phyloP scores from a whole-genome alignment of 2,113 vertebrate genomes.

The Variabilichromis moorii region DNA sequence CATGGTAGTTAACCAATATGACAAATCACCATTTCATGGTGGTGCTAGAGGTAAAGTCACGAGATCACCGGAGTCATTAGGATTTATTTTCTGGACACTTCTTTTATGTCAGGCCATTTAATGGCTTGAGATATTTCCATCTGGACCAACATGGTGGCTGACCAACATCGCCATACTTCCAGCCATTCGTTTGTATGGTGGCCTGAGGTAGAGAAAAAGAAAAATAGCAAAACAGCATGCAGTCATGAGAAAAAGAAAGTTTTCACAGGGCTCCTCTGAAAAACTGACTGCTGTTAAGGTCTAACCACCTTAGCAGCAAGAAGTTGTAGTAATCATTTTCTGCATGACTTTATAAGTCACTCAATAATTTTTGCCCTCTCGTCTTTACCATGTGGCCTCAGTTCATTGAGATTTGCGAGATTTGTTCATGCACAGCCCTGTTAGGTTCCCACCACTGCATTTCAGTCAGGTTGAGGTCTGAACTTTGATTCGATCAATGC shows the following conservation, averaged over 20 bases:
- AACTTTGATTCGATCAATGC: neutral
- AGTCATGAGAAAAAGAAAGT: neutral
- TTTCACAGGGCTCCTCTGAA: neutral
- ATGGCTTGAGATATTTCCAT: neutral
- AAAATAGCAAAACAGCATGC: neutral
- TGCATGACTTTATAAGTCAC: neutral
- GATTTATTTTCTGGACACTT: neutral
- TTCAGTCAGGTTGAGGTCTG: neutral
- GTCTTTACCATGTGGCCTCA: neutral
- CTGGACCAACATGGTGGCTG: neutral
- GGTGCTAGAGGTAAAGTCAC: neutral
- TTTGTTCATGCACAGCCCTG: neutral
- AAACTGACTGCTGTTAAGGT: neutral
- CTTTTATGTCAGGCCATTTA: neutral
- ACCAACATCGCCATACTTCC: neutral
- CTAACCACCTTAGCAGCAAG: neutral
- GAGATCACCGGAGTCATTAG: neutral
- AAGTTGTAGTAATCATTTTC: neutral
- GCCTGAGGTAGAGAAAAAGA: neutral
- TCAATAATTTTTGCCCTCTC: neutral
- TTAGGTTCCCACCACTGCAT: neutral
- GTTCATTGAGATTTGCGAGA: neutral
- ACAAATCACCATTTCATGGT: neutral
- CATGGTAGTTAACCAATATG: neutral
- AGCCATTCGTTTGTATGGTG: neutral